Percentiles rank a stretch among this genome's conserved stretches.
Evolutionary conservation across 2,888 invertebrate species (phyloP).

Genomic region (Crioceris asparagi): DNA sequence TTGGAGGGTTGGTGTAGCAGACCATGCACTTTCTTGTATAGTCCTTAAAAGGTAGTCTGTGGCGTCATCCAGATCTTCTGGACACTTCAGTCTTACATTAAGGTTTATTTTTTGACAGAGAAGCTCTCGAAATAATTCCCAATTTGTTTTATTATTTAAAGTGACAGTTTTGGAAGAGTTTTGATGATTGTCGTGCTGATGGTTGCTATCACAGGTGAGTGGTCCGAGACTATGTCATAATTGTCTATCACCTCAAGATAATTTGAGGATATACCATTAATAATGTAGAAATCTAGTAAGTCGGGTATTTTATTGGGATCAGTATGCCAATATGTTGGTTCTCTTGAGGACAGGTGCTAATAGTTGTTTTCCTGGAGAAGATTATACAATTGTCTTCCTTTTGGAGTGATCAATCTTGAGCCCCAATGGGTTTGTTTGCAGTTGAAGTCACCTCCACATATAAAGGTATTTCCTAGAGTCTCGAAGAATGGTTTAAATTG

Average conservation of each 20-base stretch:
- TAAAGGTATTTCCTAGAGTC: conserved; percentile 15
- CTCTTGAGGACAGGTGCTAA: neutral
- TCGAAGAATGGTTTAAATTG: conserved; percentile 13
- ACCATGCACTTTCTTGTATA: neutral
- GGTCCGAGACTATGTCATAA: neutral
- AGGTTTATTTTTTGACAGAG: neutral
- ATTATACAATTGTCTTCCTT: neutral
- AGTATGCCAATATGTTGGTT: conserved; percentile 2
- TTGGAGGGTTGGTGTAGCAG: neutral
- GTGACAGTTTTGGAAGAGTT: neutral
- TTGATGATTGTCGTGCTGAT: neutral
- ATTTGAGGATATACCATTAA: neutral
- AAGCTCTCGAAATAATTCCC: neutral
- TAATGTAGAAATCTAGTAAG: neutral
- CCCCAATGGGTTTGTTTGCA: conserved; percentile 18
- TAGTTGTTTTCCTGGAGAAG: neutral
- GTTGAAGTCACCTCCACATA: conserved; percentile 20
- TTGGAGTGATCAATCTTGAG: conserved; percentile 9
- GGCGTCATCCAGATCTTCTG: neutral
- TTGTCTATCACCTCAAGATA: neutral
- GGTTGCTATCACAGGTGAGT: neutral
- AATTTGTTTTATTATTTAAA: neutral
- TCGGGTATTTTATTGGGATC: conserved; percentile 1
- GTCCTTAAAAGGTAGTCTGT: neutral
- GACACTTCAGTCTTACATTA: neutral